Conservation (phyloP, 2,797 vertebrate genomes). For the Otolemur crassicaudatus region DNA sequence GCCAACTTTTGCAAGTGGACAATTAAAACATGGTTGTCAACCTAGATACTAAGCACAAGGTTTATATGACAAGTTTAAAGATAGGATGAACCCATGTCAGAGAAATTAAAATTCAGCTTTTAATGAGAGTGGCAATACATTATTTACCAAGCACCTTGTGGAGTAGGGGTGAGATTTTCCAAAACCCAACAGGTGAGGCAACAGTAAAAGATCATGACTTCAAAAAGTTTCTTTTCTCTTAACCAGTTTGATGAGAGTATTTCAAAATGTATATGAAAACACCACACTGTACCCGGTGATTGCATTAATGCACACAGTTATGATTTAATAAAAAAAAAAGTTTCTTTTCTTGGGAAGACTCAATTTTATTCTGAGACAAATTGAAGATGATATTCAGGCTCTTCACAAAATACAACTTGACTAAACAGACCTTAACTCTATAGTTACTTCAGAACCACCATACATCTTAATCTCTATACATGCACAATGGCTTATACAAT, state of each 20-base stretch:
- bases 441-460: conserved; percentile 3
- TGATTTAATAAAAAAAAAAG: neutral
- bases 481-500: neutral
- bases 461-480: conserved; percentile 1
- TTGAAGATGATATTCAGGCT: conserved; percentile 30
- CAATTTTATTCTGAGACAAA: conserved; percentile 47
- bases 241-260: no score
- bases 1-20: neutral
- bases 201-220: neutral
- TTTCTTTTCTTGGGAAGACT: neutral
- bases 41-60: neutral
- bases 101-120: conserved; percentile 15
- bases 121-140: conserved; percentile 26
- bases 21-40: conserved; percentile 49
- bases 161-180: neutral
- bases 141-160: conserved; percentile 36
- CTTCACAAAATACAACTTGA: neutral
- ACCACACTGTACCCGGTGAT: no score
- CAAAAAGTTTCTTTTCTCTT: neutral
- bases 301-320: no score
- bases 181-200: conserved; percentile 51
- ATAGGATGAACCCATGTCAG: neutral
- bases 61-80: conserved; percentile 56
- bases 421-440: neutral
- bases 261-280: no score